These are phyloP conservation scores for Hydropotes inermis DNA, from an alignment of 2,113 vertebrate species.

Conservation along the genomic window DNA sequence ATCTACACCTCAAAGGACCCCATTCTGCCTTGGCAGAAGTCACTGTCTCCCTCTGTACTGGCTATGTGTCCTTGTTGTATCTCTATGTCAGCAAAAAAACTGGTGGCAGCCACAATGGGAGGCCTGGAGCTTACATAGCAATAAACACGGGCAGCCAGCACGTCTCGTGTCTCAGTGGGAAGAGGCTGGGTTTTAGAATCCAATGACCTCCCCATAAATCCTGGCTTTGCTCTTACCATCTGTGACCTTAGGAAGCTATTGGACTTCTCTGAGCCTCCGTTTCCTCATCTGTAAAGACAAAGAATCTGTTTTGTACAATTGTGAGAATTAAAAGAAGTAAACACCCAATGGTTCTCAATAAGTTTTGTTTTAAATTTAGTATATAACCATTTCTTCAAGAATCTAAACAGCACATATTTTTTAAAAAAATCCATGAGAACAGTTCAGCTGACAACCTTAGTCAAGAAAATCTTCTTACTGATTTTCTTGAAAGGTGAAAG, in stretches of 20 bases:
- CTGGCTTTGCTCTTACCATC: background rate
- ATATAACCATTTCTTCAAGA: background rate
- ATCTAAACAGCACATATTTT: background rate
- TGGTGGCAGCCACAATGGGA: background rate
- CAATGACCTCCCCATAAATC: background rate
- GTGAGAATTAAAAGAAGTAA: background rate
- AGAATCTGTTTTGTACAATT: background rate
- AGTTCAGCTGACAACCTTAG: background rate
- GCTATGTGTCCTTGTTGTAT: background rate
- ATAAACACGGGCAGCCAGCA: fast-evolving
- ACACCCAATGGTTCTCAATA: background rate
- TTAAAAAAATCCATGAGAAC: background rate
- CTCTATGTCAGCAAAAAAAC: background rate
- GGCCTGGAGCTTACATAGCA: background rate
- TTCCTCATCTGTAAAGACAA: background rate
- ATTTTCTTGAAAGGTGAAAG: slow-evolving; percentile 29
- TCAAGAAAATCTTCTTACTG: background rate
- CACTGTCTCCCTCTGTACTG: fast-evolving
- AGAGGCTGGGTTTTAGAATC: background rate
- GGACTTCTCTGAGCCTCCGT: background rate
- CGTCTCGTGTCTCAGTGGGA: background rate
- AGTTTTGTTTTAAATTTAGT: background rate
- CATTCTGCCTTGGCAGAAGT: background rate
- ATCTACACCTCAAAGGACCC: background rate
- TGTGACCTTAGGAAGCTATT: background rate